Evolutionary conservation across 2,888 invertebrate genomes (phyloP).

Genomic region (Tribolium freemani): DNA sequence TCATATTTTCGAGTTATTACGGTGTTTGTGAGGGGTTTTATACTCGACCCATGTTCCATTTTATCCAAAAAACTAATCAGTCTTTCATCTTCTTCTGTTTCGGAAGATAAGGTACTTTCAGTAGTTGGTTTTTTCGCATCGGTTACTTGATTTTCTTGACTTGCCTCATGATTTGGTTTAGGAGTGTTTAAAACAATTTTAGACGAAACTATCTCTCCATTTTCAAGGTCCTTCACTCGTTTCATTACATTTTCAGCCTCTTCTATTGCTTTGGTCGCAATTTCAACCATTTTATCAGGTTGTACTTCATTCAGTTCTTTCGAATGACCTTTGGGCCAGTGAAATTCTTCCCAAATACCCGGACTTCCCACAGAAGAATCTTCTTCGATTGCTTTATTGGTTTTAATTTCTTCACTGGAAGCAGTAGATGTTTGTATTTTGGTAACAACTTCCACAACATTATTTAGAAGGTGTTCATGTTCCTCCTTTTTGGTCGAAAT

Average conservation of each 20-base stretch:
- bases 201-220: background rate
- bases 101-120: background rate
- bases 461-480: background rate
- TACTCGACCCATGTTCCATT: no score
- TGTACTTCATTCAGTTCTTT: background rate
- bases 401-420: background rate
- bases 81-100: background rate
- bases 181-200: background rate
- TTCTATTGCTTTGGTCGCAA: background rate
- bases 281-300: background rate
- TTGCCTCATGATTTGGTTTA: background rate
- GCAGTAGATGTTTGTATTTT: constrained; percentile 2
- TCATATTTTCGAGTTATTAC: no score
- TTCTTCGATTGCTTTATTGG: background rate
- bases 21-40: no score
- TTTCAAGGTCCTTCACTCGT: background rate
- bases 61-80: background rate
- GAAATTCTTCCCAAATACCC: background rate
- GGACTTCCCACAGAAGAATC: background rate
- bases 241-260: background rate
- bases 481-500: background rate
- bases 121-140: background rate
- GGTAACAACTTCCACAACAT: background rate
- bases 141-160: background rate
- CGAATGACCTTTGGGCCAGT: background rate